A percentile compares a stretch with the other conserved stretches of the same genome.
phyloP scores from a whole-genome alignment of 2,797 vertebrate species.

The Argyrosomus regius region DNA sequence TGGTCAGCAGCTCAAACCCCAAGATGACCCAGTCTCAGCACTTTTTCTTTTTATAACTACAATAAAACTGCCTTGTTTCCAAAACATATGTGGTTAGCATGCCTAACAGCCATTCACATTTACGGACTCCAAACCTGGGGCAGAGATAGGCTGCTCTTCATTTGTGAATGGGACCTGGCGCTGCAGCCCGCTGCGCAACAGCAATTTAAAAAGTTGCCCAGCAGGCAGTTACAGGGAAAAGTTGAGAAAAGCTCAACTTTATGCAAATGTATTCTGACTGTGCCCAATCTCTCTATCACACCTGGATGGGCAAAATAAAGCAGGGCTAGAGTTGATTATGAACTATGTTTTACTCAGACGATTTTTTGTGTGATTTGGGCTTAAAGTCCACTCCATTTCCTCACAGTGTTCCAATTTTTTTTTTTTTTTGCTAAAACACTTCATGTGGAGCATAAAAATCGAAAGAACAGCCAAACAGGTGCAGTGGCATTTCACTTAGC shows the following conservation, averaged over 20 bases:
- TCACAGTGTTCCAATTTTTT: too few relatives aligned
- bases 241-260: not conserved
- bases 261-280: not conserved
- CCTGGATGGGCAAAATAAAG: not conserved
- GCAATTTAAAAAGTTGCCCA: not conserved
- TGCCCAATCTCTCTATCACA: not conserved
- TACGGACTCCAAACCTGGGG: not conserved
- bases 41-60: not conserved
- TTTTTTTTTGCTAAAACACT: conserved; percentile 14
- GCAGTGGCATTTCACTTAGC: conserved; percentile 23
- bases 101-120: not conserved
- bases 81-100: not conserved
- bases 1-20: not conserved
- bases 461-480: conserved; percentile 35
- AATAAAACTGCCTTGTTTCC: not conserved
- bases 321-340: not conserved
- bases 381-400: not conserved
- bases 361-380: conserved; percentile 7
- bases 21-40: not conserved
- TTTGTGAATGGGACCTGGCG: not conserved
- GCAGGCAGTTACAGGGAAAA: not conserved
- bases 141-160: not conserved
- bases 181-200: not conserved
- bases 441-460: conserved; percentile 12
- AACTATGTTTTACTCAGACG: not conserved